These are phyloP conservation scores for Epinephelus coioides DNA, from an alignment of 2,797 vertebrate genomes.

Conservation along the genomic window DNA sequence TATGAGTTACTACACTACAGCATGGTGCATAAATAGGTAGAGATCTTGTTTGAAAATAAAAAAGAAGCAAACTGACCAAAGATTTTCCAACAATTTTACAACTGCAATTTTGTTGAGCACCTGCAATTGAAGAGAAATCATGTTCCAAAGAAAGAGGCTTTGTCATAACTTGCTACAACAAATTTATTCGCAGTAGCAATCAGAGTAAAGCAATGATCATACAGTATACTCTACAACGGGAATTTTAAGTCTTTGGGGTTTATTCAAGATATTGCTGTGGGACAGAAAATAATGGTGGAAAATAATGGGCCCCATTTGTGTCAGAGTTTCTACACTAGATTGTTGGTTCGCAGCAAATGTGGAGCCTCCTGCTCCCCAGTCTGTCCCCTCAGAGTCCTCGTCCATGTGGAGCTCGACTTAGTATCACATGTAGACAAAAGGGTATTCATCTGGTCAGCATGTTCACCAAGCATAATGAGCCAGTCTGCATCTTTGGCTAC, in stretches of 20 bases:
- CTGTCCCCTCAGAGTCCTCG: slow-evolving; percentile 41
- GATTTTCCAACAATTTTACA: slow-evolving; percentile 8
- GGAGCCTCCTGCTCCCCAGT: slow-evolving; percentile 43
- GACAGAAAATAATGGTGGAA: background rate
- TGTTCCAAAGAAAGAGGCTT: slow-evolving; percentile 7
- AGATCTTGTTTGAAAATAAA: background rate
- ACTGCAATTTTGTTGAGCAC: background rate
- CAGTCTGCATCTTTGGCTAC: slow-evolving; percentile 53
- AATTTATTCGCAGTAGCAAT: background rate
- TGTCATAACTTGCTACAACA: slow-evolving; percentile 14
- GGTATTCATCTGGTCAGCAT: slow-evolving; percentile 69
- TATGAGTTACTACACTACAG: background rate
- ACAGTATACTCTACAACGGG: background rate
- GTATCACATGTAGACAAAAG: slow-evolving; percentile 57
- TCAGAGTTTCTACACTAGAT: slow-evolving; percentile 14
- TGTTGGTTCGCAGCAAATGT: slow-evolving; percentile 29
- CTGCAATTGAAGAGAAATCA: slow-evolving; percentile 11
- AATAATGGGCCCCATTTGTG: background rate
- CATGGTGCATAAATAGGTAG: background rate
- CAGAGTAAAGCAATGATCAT: slow-evolving; percentile 42
- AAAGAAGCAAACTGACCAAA: background rate
- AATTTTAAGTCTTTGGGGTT: slow-evolving; percentile 1
- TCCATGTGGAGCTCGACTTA: slow-evolving; percentile 57
- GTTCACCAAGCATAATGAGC: slow-evolving; percentile 61
- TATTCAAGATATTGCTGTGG: slow-evolving; percentile 13